phyloP scores from a whole-genome alignment of 2,113 vertebrate species.

The Dromaius novaehollandiae region DNA sequence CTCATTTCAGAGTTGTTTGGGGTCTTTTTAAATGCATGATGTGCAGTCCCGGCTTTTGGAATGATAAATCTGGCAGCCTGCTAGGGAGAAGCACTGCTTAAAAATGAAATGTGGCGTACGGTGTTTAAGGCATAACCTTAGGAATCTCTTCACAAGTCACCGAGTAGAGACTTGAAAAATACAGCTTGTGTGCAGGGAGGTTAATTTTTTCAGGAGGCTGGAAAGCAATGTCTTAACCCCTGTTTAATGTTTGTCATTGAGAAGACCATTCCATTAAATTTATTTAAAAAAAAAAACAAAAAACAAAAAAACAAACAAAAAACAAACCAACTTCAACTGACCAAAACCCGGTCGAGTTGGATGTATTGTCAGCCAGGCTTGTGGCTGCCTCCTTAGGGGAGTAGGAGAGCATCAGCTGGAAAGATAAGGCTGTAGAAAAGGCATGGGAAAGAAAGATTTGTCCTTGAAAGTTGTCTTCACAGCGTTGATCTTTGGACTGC shows the following conservation, averaged over 20 bases:
- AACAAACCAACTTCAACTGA: not conserved
- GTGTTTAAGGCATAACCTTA: constrained; percentile 55
- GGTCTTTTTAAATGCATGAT: not conserved
- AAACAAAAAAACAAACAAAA: too few relatives aligned
- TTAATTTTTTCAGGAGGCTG: not conserved
- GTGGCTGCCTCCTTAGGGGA: not conserved
- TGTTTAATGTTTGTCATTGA: not conserved
- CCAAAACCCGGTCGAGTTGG: not conserved
- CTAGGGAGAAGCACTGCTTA: constrained; percentile 26
- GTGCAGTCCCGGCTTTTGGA: constrained; percentile 13
- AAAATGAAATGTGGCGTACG: constrained; percentile 31
- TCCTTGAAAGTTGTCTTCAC: not conserved
- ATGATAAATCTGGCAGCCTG: constrained; percentile 55
- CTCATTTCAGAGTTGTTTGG: not conserved
- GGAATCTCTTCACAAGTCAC: constrained; percentile 55
- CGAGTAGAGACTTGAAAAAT: constrained; percentile 9
- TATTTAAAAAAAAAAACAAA: not conserved
- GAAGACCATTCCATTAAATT: not conserved
- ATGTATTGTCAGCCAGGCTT: not conserved
- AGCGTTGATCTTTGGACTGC: not conserved
- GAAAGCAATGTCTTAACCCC: not conserved
- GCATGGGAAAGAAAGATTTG: not conserved
- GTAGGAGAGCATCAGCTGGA: not conserved
- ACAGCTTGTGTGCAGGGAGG: not conserved
- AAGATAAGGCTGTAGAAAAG: not conserved